These are phyloP conservation scores for Cryptosula pallasiana DNA, from an alignment of 2,888 invertebrate genomes.

Conservation along the genomic window DNA sequence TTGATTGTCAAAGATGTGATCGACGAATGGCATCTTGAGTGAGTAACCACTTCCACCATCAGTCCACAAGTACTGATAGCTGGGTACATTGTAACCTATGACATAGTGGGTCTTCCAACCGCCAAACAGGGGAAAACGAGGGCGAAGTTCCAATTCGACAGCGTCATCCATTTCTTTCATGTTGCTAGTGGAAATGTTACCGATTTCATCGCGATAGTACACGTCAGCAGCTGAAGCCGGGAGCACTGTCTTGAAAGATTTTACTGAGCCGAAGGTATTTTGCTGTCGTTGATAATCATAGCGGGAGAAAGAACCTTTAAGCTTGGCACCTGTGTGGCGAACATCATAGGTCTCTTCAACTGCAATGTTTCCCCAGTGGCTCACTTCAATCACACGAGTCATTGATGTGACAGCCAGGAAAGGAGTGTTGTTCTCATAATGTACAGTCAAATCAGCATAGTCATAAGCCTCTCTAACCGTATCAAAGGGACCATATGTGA, in stretches of 20 bases:
- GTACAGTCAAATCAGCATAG: conserved; percentile 65
- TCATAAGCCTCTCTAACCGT: conserved; percentile 61
- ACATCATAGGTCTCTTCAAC: conserved; percentile 90
- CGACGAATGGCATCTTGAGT: conserved; percentile 87
- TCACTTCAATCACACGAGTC: conserved; percentile 85
- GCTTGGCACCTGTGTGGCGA: conserved; percentile 81
- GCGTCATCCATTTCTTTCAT: conserved; percentile 81
- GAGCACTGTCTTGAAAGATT: conserved; percentile 73
- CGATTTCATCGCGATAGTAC: conserved; percentile 96
- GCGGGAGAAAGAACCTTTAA: conserved; percentile 92
- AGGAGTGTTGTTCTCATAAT: conserved; percentile 93
- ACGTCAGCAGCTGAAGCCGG: conserved; percentile 86
- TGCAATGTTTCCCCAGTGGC: conserved; percentile 99
- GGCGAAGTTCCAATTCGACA: conserved; percentile 90
- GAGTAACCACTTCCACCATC: conserved; percentile 68
- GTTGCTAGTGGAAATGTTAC: conserved; percentile 94
- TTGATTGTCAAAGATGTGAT: conserved; percentile 96
- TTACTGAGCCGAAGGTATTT: conserved; percentile 80
- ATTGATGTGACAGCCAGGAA: conserved; percentile 87
- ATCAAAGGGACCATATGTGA: conserved; percentile 83
- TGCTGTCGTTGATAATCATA: conserved; percentile 93
- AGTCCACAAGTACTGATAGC: conserved; percentile 87
- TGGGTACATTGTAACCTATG: conserved; percentile 93
- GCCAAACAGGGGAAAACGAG: conserved; percentile 94
- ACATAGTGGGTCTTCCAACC: conserved; percentile 98